These are phyloP conservation scores for Lemur catta DNA, from an alignment of 2,797 vertebrate species.

Conservation along the genomic window DNA sequence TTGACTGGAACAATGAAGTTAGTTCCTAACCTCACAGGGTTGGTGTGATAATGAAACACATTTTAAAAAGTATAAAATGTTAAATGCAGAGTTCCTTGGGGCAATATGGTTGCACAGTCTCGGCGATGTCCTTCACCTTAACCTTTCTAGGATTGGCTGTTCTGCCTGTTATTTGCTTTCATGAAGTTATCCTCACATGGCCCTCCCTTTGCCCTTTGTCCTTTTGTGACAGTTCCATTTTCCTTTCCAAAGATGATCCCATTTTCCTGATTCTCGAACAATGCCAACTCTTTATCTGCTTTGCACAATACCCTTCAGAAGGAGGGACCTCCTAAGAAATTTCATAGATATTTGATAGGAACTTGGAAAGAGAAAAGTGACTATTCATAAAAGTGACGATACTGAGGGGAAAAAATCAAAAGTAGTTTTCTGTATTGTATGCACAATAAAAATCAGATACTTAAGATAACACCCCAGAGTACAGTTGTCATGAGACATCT, in stretches of 20 bases:
- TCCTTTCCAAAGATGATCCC: slow-evolving; percentile 14
- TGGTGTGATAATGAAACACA: not conserved
- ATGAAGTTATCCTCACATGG: not conserved
- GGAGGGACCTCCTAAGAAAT: not conserved
- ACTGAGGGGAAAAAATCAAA: not conserved
- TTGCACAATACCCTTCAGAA: not conserved
- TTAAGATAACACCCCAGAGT: slow-evolving; percentile 44
- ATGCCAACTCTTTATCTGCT: not conserved
- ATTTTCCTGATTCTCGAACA: not conserved
- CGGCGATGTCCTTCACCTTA: not conserved
- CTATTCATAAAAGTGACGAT: slow-evolving; percentile 19
- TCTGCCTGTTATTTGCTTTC: not conserved
- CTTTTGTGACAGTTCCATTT: not conserved
- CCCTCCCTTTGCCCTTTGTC: not conserved
- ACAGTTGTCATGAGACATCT: slow-evolving; percentile 36
- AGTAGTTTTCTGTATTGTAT: slow-evolving; percentile 31
- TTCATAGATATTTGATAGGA: not conserved
- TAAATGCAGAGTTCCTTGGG: not conserved
- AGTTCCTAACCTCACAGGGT: not conserved
- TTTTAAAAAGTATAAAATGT: not conserved
- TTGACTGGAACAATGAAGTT: not conserved
- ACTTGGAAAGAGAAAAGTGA: not conserved
- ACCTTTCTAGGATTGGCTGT: not conserved
- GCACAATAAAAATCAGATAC: not conserved
- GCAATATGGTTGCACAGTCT: not conserved